Conservation (phyloP, 2,888 invertebrate genomes). For the Eugnorisma glareosa region DNA sequence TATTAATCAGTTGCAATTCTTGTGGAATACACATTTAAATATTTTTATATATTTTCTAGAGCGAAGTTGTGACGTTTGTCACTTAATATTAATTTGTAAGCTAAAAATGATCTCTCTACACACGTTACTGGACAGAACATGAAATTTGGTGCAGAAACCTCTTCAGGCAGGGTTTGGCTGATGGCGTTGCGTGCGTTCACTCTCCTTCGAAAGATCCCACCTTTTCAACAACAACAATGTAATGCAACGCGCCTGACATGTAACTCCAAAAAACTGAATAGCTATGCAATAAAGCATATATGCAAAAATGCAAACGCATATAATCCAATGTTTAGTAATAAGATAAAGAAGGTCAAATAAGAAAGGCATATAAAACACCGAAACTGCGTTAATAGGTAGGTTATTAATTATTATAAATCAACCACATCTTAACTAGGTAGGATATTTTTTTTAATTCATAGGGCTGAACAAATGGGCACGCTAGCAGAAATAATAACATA, state of each 20-base stretch:
- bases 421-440: conserved; percentile 20
- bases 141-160: neutral
- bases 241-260: neutral
- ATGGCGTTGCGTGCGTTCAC: neutral
- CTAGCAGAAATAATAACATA: too few relatives aligned
- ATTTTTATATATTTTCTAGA: neutral
- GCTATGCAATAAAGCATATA: neutral
- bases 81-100: neutral
- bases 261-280: too few relatives aligned
- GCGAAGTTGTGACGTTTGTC: neutral
- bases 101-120: neutral
- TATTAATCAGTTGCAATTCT: neutral
- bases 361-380: conserved; percentile 38
- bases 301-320: neutral
- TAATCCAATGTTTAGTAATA: neutral
- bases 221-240: neutral
- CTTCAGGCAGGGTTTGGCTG: neutral
- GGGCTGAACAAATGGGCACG: conserved; percentile 10
- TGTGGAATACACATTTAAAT: neutral
- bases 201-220: neutral
- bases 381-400: neutral
- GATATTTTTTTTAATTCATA: neutral
- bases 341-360: conserved; percentile 52
- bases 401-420: neutral
- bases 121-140: neutral